Percentiles rank a stretch among this genome's conserved stretches.
Conservation (phyloP, 2,888 invertebrate genomes). For the Meteorus cinctellus region DNA sequence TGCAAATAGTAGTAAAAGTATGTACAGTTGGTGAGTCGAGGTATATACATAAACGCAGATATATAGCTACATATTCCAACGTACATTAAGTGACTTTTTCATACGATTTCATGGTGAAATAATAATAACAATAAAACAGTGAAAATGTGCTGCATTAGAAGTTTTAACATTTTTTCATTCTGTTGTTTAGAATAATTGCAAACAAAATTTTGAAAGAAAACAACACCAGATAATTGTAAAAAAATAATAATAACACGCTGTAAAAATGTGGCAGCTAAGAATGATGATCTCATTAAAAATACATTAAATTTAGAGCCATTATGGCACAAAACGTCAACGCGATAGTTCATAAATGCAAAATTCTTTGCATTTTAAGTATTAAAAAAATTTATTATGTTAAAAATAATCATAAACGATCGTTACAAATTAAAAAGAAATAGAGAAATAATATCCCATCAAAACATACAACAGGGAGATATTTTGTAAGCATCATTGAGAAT, state of each 20-base stretch:
- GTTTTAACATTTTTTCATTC: neutral
- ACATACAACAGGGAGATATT: too few species aligned
- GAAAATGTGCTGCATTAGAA: neutral
- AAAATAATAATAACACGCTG: neutral
- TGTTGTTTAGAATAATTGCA: neutral
- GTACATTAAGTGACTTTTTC: slow-evolving; percentile 5
- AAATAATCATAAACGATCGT: too few species aligned
- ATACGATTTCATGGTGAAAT: neutral
- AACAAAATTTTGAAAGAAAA: neutral
- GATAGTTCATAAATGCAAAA: too few species aligned
- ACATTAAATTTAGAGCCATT: neutral
- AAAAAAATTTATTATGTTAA: too few species aligned
- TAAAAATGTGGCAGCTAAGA: neutral
- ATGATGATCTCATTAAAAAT: neutral
- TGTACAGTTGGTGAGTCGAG: neutral
- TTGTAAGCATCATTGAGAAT: too few species aligned
- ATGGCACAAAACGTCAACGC: neutral
- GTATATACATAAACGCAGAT: neutral
- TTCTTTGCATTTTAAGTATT: too few species aligned
- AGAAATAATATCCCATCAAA: too few species aligned
- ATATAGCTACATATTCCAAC: neutral
- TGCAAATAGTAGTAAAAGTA: slow-evolving; percentile 51
- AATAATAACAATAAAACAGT: neutral
- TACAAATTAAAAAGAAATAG: too few species aligned
- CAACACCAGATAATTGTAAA: neutral